phyloP scores from a whole-genome alignment of 2,888 invertebrate species.

The Ichneumoninae sp. region DNA sequence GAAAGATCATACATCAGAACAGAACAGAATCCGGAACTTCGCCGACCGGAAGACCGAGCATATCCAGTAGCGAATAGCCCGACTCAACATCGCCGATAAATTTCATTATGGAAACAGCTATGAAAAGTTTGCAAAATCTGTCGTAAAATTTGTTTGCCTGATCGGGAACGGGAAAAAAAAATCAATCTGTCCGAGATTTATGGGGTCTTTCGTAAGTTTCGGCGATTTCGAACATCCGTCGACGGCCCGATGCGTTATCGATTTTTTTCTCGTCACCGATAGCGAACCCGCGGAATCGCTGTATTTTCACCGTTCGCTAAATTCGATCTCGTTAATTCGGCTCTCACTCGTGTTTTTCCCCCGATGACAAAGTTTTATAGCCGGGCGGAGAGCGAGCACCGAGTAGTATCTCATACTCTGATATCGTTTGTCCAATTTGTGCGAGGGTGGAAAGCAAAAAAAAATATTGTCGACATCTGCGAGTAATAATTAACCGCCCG shows the following conservation, averaged over 20 bases:
- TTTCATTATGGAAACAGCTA: background rate
- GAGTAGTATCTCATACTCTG: background rate
- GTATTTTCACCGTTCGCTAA: background rate
- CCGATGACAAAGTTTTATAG: background rate
- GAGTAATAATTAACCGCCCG: constrained; percentile 20
- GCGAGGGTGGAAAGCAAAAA: background rate
- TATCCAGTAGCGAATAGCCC: background rate
- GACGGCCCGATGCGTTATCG: background rate
- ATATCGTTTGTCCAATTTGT: constrained; percentile 5
- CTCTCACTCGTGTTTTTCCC: background rate
- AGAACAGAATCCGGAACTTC: constrained; percentile 30
- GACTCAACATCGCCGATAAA: background rate
- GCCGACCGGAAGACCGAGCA: background rate
- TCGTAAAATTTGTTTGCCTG: background rate
- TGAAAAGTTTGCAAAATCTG: background rate
- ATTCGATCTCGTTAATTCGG: background rate
- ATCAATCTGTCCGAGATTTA: background rate
- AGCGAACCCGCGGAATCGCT: too few relatives aligned
- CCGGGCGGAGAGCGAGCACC: background rate
- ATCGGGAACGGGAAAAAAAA: background rate
- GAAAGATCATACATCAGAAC: constrained; percentile 31
- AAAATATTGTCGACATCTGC: constrained; percentile 5
- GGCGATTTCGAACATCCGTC: background rate
- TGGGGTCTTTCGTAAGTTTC: background rate
- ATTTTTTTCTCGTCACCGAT: background rate